Conservation (phyloP, 2,888 invertebrate species). For the Lagria hirta region DNA sequence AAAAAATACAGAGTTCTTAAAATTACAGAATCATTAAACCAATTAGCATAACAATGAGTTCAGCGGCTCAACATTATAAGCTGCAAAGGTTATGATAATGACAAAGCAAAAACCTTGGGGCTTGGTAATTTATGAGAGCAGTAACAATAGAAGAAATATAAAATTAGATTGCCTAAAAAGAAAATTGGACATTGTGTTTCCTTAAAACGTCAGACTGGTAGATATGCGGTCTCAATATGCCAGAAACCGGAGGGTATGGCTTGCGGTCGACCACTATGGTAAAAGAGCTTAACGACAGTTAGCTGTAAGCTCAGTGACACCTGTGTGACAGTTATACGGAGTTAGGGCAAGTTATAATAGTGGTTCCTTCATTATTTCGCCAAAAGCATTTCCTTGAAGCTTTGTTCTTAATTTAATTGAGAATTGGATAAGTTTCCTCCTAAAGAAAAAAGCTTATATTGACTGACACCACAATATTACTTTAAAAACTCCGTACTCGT, state of each 20-base stretch:
- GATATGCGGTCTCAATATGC: conserved; percentile 36
- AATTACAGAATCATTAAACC: too few species aligned
- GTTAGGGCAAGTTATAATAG: conserved; percentile 28
- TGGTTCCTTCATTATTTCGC: conserved; percentile 25
- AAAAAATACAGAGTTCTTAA: too few species aligned
- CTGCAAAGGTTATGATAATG: too few species aligned
- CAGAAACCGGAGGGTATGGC: conserved; percentile 30
- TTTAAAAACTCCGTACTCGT: too few species aligned
- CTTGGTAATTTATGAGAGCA: conserved; percentile 10
- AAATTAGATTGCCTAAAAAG: conserved; percentile 20
- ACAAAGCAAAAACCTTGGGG: too few species aligned
- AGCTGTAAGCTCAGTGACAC: conserved; percentile 33
- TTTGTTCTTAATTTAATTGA: conserved; percentile 22
- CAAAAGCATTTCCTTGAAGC: conserved; percentile 7
- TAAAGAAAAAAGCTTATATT: too few species aligned
- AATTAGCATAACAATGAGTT: too few species aligned
- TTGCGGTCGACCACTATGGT: conserved; percentile 32
- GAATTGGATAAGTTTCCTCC: too few species aligned
- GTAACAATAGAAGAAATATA: conserved; percentile 21
- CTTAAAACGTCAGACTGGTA: conserved; percentile 30
- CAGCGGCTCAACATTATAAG: too few species aligned
- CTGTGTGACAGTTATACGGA: conserved; percentile 33
- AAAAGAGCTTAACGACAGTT: conserved; percentile 34
- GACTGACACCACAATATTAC: too few species aligned
- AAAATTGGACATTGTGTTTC: conserved; percentile 29